A percentile compares a stretch with the other conserved stretches of the same genome.
phyloP scores from a whole-genome alignment of 2,888 invertebrate species.

The Caenorhabditis sp. region DNA sequence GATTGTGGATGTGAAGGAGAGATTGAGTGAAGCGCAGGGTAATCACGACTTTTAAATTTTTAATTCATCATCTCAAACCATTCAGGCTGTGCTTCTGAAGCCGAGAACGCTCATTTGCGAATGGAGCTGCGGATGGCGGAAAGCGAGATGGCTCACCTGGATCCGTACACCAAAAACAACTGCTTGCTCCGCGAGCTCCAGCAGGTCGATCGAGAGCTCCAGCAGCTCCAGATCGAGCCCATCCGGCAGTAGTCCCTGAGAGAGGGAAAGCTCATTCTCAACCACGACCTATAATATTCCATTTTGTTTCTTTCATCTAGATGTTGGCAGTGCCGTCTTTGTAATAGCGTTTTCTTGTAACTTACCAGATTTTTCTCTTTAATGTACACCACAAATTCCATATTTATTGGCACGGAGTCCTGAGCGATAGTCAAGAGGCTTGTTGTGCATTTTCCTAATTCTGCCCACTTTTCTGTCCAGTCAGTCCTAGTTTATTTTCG shows the following conservation, averaged over 20 bases:
- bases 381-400: neutral
- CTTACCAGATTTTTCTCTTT: neutral
- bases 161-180: slow-evolving; percentile 72
- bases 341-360: neutral
- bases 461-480: neutral
- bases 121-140: slow-evolving; percentile 73
- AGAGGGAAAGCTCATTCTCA: slow-evolving; percentile 15
- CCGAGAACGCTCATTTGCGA: slow-evolving; percentile 64
- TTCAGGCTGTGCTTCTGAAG: slow-evolving; percentile 55
- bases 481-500: slow-evolving; percentile 17
- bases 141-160: slow-evolving; percentile 72
- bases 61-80: neutral
- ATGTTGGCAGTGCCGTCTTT: slow-evolving; percentile 13
- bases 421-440: neutral
- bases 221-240: slow-evolving; percentile 60
- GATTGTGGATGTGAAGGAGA: slow-evolving; percentile 74
- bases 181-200: slow-evolving; percentile 72
- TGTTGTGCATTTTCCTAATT: neutral
- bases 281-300: no score
- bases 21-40: slow-evolving; percentile 69
- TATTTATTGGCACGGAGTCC: no score
- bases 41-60: neutral
- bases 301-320: slow-evolving; percentile 3
- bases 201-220: slow-evolving; percentile 69
- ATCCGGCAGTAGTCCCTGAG: neutral